Base-by-base conservation (phyloP, 2,113 vertebrate genomes). In the Cyprinus carpio region DNA sequence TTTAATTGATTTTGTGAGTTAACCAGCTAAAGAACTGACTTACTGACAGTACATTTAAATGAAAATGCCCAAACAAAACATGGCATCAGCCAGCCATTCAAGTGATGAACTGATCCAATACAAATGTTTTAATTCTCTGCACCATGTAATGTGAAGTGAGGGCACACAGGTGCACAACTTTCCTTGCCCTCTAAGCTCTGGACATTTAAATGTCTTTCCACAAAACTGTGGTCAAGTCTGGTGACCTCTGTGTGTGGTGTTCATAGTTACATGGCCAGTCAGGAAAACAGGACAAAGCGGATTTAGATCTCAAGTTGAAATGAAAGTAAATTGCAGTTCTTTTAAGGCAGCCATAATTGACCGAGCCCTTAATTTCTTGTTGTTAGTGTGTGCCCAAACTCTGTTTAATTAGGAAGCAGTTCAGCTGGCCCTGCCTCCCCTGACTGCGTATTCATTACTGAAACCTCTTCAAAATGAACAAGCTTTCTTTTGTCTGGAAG, bases 391-490 rank as follows among this genome's bases (percentile, higher is more conserved):
- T 25, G 43, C 3, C 51, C 37, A 86, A 81, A 84, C 62, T 49
- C 84, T 82, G 85, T 86, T 88, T 82, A 88, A 88, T 86, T 86
- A 82, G 85, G 62, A 86, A 56, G 62, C 62, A 82, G 82, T 86
- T 88, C 78, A 82, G 62, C 29, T 20, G 29, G 77, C 54, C 80
- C 69, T 83, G 79, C 87, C 76, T 81, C 60, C n/a, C 11, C 29
- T 27, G n/a, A 60, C 81, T 81, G 46, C 4, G 51, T 49, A 75
- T 84, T 88, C 82, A 88, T 81, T 49, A 64, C 43, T 72, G 46
- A 86, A 86, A 37, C 82, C 85, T 84, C 81, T 83, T 86, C 43
- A 84, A 62, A 37, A 56, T 72, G 60, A 75, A 82, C 82, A 64
- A 78, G 49, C n/a, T 46, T 43, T 58, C n/a, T 37, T 31, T 34